Evolutionary conservation across 2,113 vertebrate species (phyloP).

Genomic region (Vimba vimba): DNA sequence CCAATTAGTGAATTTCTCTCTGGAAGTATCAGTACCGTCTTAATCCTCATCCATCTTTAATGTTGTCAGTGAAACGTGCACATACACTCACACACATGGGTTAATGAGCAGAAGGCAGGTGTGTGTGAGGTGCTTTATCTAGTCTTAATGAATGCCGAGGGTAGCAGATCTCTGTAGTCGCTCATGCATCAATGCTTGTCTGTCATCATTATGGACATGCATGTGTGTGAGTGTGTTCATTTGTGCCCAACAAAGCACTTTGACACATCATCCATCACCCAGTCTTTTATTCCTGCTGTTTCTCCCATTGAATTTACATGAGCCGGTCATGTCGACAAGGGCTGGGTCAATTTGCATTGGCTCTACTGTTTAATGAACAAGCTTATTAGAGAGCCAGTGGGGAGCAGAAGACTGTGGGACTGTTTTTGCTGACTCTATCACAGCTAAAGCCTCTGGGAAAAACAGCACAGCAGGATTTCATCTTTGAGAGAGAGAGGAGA

Average conservation of each 20-base stretch:
- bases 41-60: conserved; percentile 20
- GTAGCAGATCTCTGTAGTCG: conserved; percentile 48
- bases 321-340: conserved; percentile 52
- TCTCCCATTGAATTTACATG: conserved; percentile 59
- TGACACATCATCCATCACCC: conserved; percentile 59
- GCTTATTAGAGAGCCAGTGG: conserved; percentile 35
- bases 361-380: conserved; percentile 55
- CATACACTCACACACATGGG: conserved; percentile 5
- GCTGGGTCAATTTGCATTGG: conserved; percentile 55
- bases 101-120: conserved; percentile 60
- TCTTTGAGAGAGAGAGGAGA: conserved; percentile 18
- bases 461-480: conserved; percentile 33
- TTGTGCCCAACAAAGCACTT: conserved; percentile 48
- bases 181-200: conserved; percentile 53
- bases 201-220: conserved; percentile 53
- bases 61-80: conserved; percentile 9
- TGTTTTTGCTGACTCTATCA: conserved; percentile 34
- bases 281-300: conserved; percentile 48
- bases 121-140: conserved; percentile 56
- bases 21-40: background rate
- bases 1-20: conserved; percentile 26
- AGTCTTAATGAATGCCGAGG: conserved; percentile 57
- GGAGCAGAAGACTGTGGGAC: conserved; percentile 24
- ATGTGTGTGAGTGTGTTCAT: conserved; percentile 32
- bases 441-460: conserved; percentile 30